A percentile compares a stretch with the other conserved stretches of the same genome.
phyloP scores from a whole-genome alignment of 2,888 invertebrate species.

The Bhutanitis thaidina region DNA sequence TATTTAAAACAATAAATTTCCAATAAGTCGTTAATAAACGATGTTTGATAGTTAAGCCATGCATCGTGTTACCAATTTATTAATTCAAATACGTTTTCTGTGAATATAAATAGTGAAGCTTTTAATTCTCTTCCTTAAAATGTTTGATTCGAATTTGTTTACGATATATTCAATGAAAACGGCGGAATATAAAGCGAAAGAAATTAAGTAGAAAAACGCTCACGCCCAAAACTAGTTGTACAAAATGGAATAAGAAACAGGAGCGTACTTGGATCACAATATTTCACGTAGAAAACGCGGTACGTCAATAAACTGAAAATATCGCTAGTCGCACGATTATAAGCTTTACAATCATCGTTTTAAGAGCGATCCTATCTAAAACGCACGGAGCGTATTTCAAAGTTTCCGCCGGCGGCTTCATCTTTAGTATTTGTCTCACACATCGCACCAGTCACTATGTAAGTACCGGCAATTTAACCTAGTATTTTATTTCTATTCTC shows the following conservation, averaged over 20 bases:
- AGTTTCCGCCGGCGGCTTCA: constrained; percentile 36
- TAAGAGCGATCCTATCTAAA: constrained; percentile 18
- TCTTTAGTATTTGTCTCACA: constrained; percentile 50
- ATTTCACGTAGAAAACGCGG: constrained; percentile 35
- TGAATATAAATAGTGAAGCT: too few relatives aligned
- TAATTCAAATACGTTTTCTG: too few relatives aligned
- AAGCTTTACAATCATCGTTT: background rate
- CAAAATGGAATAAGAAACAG: constrained; percentile 35
- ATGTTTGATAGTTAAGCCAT: too few relatives aligned
- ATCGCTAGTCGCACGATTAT: constrained; percentile 1
- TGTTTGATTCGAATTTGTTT: constrained; percentile 21
- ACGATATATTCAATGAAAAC: constrained; percentile 19
- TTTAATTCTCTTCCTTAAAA: too few relatives aligned
- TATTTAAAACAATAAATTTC: too few relatives aligned
- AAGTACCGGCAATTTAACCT: constrained; percentile 52
- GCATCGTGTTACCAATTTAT: too few relatives aligned
- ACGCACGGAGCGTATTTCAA: constrained; percentile 24
- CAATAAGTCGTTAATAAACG: too few relatives aligned
- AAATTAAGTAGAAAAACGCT: constrained; percentile 35
- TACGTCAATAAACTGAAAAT: constrained; percentile 31
- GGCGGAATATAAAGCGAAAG: constrained; percentile 25
- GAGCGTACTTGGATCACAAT: constrained; percentile 37
- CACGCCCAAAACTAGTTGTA: constrained; percentile 30
- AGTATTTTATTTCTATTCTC: constrained; percentile 43
- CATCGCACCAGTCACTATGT: constrained; percentile 44